Evolutionary conservation across 2,888 invertebrate species (phyloP), one percentile per base, ranked within the genome.

Genomic region (Erynnis tages): DNA sequence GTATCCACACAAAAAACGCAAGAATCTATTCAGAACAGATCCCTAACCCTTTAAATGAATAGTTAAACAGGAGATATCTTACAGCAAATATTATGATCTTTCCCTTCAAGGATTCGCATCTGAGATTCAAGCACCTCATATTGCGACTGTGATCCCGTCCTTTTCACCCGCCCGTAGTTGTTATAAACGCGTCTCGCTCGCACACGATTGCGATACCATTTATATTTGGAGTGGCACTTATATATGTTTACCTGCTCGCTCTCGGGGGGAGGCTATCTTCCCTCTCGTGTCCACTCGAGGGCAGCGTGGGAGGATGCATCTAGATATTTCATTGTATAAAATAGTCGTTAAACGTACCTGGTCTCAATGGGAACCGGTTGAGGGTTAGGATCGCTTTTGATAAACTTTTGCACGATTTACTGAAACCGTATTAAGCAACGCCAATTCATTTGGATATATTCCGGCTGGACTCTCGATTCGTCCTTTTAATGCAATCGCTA

Each of bases 191-290:
- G 56, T 71, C 66, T 61, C 70, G 55, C 63, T 72, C 69, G 54
- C 66, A 60, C 63, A 53, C 44, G 71, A 76, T 79, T 80, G 76
- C 78, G 85, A 84, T 86, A 87, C 86, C 85, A 81, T 87, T 86
- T 85, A 84, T 79, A 77, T 77, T 78, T 86, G 63, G 72, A 87
- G 87, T 79, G 76, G 65, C 72, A 68, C 82, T 83, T 68, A 59
- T 63, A 57, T 60, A 55, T 55, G 73, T 72, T 58, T 44, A 79
- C 80, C 64, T 71, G 49, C 61, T 83, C 63, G 44, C 68, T 58
- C 76, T 54, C 49, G 37, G 23, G 5, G n/a, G 30, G 21, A 44
- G 52, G 29, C 17, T 56, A 67, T 73, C 68, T 50, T 61, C 54
- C 63, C 59, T 74, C 72, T 70, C 77, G 53, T 59, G 73, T 76